A percentile compares a stretch with the other conserved stretches of the same genome.
Evolutionary conservation across 2,797 vertebrate genomes (phyloP).

Genomic region (Ficedula albicollis): DNA sequence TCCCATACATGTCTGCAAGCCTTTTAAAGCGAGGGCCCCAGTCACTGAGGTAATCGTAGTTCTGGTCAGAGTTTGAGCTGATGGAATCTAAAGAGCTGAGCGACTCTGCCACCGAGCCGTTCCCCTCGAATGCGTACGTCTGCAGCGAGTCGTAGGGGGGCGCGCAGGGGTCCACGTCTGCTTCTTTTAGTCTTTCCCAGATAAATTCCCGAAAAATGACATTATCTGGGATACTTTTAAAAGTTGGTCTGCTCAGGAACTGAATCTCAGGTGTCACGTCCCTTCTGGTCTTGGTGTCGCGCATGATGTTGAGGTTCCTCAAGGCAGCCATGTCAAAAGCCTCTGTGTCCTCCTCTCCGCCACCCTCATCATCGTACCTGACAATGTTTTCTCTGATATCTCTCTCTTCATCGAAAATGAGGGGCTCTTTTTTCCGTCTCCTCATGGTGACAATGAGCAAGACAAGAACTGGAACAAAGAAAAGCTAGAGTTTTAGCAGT

Average conservation of each 20-base stretch:
- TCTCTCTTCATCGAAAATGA: slow-evolving; percentile 92
- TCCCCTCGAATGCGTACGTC: slow-evolving; percentile 94
- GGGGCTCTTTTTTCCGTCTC: slow-evolving; percentile 88
- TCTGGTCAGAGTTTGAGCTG: slow-evolving; percentile 96
- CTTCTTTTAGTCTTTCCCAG: slow-evolving; percentile 94
- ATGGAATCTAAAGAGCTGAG: slow-evolving; percentile 94
- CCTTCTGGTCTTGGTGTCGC: slow-evolving; percentile 85
- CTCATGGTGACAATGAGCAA: slow-evolving; percentile 92
- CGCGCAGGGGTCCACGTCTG: slow-evolving; percentile 89
- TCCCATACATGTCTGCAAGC: slow-evolving; percentile 94
- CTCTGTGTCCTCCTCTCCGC: slow-evolving; percentile 95
- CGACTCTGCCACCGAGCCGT: slow-evolving; percentile 90
- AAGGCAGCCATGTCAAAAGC: slow-evolving; percentile 96
- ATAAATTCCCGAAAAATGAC: slow-evolving; percentile 95
- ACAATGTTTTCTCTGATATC: slow-evolving; percentile 96
- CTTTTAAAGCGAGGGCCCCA: slow-evolving; percentile 97
- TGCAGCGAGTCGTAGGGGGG: slow-evolving; percentile 95
- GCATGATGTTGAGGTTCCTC: slow-evolving; percentile 89
- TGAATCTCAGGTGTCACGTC: slow-evolving; percentile 93
- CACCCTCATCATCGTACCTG: slow-evolving; percentile 94
- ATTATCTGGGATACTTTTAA: slow-evolving; percentile 90
- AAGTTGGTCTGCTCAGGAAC: slow-evolving; percentile 85
- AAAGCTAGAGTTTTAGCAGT: slow-evolving; percentile 43
- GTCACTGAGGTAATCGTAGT: slow-evolving; percentile 95
- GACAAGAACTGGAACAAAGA: slow-evolving; percentile 82